phyloP scores from a whole-genome alignment of 2,888 invertebrate species.

The Aricia artaxerxes region DNA sequence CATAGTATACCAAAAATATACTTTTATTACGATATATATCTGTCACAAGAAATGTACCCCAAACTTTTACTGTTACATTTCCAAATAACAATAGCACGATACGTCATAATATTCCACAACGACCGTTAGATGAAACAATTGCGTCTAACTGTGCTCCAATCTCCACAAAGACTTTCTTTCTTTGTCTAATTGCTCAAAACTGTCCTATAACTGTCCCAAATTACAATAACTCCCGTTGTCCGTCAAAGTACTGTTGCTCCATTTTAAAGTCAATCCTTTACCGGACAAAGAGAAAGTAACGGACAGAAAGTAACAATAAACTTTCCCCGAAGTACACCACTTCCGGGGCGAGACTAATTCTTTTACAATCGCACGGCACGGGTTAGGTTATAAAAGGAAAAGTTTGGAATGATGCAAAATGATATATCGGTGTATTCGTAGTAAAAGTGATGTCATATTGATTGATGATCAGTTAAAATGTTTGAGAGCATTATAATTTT shows the following conservation, averaged over 20 bases:
- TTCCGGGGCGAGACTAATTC: slow-evolving; percentile 66
- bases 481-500: too few relatives aligned
- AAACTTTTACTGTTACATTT: slow-evolving; percentile 21
- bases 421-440: neutral
- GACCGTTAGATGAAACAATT: slow-evolving; percentile 31
- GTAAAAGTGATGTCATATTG: neutral
- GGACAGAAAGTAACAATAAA: slow-evolving; percentile 65
- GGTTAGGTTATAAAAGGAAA: slow-evolving; percentile 29
- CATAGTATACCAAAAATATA: neutral
- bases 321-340: slow-evolving; percentile 64
- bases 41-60: neutral
- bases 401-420: slow-evolving; percentile 24
- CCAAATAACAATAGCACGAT: neutral
- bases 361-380: slow-evolving; percentile 4
- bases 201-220: slow-evolving; percentile 48
- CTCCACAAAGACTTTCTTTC: slow-evolving; percentile 44
- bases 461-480: neutral
- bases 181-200: slow-evolving; percentile 60
- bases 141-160: slow-evolving; percentile 30
- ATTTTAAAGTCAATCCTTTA: slow-evolving; percentile 39
- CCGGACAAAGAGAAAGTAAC: slow-evolving; percentile 44
- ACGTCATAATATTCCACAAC: neutral
- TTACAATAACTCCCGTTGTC: slow-evolving; percentile 51
- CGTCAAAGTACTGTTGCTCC: slow-evolving; percentile 57
- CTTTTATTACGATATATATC: neutral